These are phyloP conservation scores for Pollimyrus isidori DNA, from an alignment of 2,113 vertebrate species.

Conservation along the genomic window DNA sequence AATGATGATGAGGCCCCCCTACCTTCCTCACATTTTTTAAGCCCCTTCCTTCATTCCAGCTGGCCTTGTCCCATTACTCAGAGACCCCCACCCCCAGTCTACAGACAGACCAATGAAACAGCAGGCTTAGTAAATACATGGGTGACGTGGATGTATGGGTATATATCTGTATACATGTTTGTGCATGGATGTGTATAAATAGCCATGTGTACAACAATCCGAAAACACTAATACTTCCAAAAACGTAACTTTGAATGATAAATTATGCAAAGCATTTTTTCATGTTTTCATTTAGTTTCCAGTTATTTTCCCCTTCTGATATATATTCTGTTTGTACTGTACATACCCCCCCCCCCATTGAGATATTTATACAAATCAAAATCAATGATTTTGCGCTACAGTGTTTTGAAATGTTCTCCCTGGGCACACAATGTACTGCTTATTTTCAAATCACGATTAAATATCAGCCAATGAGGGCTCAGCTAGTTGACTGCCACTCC, in stretches of 20 bases:
- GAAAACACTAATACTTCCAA: background rate
- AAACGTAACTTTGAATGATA: background rate
- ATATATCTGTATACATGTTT: background rate
- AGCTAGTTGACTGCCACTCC: background rate
- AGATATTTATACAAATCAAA: background rate
- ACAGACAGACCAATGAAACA: constrained; percentile 32
- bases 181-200: background rate
- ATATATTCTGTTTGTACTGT: background rate
- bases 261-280: background rate
- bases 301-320: background rate
- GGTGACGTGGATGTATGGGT: constrained; percentile 36
- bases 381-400: background rate
- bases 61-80: constrained; percentile 58
- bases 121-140: constrained; percentile 51
- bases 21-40: constrained; percentile 15
- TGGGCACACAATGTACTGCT: background rate
- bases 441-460: background rate
- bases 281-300: background rate
- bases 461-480: background rate
- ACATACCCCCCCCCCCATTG: background rate
- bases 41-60: background rate
- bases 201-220: background rate
- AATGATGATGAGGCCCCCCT: constrained; percentile 55
- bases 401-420: background rate
- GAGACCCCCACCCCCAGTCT: constrained; percentile 53